Percentiles rank a stretch among this genome's conserved stretches.
Conservation (phyloP, 2,113 vertebrate genomes). For the Nothobranchius furzeri region DNA sequence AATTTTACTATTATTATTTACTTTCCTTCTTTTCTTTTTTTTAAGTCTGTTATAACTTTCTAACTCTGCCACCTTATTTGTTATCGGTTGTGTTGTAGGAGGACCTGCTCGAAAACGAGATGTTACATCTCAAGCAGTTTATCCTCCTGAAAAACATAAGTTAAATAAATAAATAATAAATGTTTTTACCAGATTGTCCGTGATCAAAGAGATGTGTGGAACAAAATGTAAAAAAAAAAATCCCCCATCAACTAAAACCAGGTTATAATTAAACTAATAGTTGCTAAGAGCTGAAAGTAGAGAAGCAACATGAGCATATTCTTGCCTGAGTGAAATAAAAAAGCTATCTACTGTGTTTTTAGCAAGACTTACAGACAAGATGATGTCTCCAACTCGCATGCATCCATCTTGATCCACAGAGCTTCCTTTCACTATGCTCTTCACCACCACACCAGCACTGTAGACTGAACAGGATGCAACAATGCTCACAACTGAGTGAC, state of each 20-base stretch:
- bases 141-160: neutral
- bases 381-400: constrained; percentile 90
- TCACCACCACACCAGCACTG: constrained; percentile 89
- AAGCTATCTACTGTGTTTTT: constrained; percentile 16
- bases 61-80: no score
- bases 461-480: constrained; percentile 78
- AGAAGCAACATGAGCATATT: constrained; percentile 28
- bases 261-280: neutral
- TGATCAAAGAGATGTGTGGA: neutral
- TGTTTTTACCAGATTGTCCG: no score
- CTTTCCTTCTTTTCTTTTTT: no score
- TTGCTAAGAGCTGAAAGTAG: neutral
- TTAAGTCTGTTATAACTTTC: no score
- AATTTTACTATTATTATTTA: no score
- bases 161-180: no score
- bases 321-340: constrained; percentile 20
- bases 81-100: no score
- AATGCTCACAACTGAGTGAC: neutral
- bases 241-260: neutral
- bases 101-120: no score
- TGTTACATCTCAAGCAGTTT: no score
- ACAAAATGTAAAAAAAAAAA: neutral
- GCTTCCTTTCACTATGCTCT: constrained; percentile 92
- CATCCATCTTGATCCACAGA: constrained; percentile 88
- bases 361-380: constrained; percentile 86